Evolutionary conservation across 2,888 invertebrate genomes (phyloP).

Genomic region (Cephus runcator): DNA sequence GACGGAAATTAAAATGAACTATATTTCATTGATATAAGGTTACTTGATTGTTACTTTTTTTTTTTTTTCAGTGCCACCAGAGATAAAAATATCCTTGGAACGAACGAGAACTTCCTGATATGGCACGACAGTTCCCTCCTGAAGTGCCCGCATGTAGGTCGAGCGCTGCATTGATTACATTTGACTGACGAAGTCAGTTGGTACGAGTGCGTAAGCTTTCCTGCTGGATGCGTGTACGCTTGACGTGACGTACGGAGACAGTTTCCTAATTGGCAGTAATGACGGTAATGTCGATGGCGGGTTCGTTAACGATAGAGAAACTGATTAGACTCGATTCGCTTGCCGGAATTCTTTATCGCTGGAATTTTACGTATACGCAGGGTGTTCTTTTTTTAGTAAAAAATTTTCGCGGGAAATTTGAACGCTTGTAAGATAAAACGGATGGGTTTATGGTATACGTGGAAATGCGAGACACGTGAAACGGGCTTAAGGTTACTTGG

Average conservation of each 20-base stretch:
- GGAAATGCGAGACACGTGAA: background rate
- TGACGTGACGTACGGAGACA: no score
- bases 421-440: no score
- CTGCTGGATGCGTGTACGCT: background rate
- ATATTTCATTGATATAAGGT: no score
- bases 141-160: background rate
- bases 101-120: slow-evolving; percentile 1
- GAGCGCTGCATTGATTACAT: slow-evolving; percentile 1
- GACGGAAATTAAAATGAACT: no score
- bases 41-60: no score
- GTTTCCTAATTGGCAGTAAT: background rate
- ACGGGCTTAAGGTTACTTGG: background rate
- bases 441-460: no score
- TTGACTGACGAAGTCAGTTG: background rate
- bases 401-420: no score
- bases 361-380: no score
- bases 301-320: background rate
- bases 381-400: no score
- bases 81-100: background rate
- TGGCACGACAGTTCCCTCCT: background rate
- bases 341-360: no score
- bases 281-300: background rate
- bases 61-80: no score
- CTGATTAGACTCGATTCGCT: background rate
- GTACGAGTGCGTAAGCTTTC: background rate